Conservation (phyloP, 2,888 invertebrate species). For the Calameuta pallipes region DNA sequence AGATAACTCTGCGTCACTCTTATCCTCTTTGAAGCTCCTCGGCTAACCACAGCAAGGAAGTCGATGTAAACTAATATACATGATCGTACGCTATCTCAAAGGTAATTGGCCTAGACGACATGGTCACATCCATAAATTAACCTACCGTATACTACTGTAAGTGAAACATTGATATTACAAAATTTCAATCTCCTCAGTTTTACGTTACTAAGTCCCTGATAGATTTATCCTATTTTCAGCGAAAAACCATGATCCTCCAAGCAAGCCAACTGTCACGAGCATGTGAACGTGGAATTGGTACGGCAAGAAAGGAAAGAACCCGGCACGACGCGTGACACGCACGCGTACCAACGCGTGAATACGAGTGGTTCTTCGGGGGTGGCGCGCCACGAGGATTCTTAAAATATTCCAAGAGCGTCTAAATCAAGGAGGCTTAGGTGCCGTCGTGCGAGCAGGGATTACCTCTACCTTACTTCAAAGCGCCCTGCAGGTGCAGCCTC, state of each 20-base stretch:
- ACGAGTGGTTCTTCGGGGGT: conserved; percentile 31
- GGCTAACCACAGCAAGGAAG: not conserved
- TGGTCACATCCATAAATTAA: not conserved
- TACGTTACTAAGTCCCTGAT: not conserved
- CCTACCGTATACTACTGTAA: not conserved
- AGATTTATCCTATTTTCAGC: not conserved
- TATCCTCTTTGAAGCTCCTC: not conserved
- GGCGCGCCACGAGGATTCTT: conserved; percentile 60
- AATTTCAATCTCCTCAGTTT: not conserved
- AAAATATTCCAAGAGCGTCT: conserved; percentile 65
- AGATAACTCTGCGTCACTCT: conserved; percentile 23
- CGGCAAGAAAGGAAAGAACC: conserved; percentile 1
- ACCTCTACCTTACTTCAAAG: conserved; percentile 63
- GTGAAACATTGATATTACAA: not conserved
- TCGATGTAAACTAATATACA: not conserved
- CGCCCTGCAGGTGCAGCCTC: conserved; percentile 64
- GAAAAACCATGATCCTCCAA: not conserved
- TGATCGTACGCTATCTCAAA: not conserved
- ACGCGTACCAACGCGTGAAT: conserved; percentile 7
- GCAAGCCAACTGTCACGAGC: not conserved
- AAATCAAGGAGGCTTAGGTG: conserved; percentile 65
- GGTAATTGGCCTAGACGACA: not conserved
- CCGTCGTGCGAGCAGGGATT: conserved; percentile 63
- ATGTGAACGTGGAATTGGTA: not conserved
- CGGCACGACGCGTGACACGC: not conserved